A percentile compares a stretch with the other conserved stretches of the same genome.
These are phyloP conservation scores for Coryphaenoides rupestris DNA, from an alignment of 2,113 vertebrate species.

Conservation along the genomic window DNA sequence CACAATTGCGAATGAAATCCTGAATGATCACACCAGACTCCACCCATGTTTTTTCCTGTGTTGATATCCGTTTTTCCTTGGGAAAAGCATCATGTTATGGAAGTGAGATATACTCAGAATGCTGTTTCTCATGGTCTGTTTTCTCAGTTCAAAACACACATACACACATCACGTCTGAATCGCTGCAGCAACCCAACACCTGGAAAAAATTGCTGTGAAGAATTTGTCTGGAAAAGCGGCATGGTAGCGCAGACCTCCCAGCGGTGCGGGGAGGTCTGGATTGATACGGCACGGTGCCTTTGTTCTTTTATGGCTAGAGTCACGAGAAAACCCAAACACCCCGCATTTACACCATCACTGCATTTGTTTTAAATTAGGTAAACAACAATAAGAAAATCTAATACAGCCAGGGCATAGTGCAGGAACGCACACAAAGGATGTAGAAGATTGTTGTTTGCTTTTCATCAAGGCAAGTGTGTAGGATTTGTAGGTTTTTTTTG, in stretches of 20 bases:
- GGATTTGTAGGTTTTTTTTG: no score
- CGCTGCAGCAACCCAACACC: background rate
- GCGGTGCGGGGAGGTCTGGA: background rate
- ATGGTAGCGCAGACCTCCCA: background rate
- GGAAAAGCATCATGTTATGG: no score
- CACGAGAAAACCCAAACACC: background rate
- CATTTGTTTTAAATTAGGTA: constrained; percentile 21
- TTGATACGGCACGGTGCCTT: constrained; percentile 4
- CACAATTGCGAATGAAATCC: no score
- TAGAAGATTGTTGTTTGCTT: no score
- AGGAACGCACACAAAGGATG: constrained; percentile 2
- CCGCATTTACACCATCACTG: constrained; percentile 2
- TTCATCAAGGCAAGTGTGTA: no score
- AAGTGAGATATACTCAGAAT: background rate
- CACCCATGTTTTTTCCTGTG: no score
- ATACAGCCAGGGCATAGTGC: constrained; percentile 3
- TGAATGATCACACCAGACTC: no score
- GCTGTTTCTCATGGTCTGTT: background rate
- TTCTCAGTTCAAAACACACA: constrained; percentile 1
- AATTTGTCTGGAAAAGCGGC: background rate
- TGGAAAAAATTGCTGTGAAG: background rate
- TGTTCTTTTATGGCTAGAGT: background rate
- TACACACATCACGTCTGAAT: background rate
- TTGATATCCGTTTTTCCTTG: no score
- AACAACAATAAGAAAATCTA: constrained; percentile 1